phyloP scores from a whole-genome alignment of 2,888 invertebrate species.

The Rhimphoctona megacephalus region DNA sequence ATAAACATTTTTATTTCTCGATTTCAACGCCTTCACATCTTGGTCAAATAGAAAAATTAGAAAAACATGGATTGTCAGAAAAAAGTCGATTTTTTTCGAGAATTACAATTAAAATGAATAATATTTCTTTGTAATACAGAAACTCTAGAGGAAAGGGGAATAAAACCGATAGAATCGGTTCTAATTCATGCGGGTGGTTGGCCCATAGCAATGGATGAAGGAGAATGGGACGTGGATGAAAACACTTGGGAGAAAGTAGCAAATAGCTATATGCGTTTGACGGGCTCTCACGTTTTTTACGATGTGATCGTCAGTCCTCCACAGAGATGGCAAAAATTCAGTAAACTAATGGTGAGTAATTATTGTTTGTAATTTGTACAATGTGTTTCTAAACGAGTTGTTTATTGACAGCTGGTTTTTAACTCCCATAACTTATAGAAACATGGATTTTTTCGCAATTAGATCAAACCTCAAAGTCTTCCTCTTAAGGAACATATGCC shows the following conservation, averaged over 20 bases:
- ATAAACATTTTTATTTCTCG: background rate
- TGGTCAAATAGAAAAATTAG: background rate
- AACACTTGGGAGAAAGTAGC: constrained; percentile 75
- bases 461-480: constrained; percentile 43
- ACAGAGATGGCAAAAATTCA: background rate
- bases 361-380: background rate
- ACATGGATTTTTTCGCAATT: background rate
- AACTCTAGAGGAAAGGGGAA: constrained; percentile 67
- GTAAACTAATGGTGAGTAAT: constrained; percentile 4
- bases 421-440: background rate
- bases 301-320: background rate
- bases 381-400: background rate
- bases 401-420: background rate
- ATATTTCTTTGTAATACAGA: constrained; percentile 43
- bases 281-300: constrained; percentile 62
- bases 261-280: constrained; percentile 70
- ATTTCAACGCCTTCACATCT: background rate
- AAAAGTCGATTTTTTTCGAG: background rate
- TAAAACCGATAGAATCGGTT: constrained; percentile 73
- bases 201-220: constrained; percentile 75
- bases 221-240: constrained; percentile 73
- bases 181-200: constrained; percentile 74
- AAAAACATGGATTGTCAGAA: background rate
- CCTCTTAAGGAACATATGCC: constrained; percentile 52
- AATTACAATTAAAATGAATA: background rate